Evolutionary conservation across 1,140 invertebrate genomes (phyloP), one percentile per base, ranked within the genome.

Genomic region (Tetragonula clypearis): DNA sequence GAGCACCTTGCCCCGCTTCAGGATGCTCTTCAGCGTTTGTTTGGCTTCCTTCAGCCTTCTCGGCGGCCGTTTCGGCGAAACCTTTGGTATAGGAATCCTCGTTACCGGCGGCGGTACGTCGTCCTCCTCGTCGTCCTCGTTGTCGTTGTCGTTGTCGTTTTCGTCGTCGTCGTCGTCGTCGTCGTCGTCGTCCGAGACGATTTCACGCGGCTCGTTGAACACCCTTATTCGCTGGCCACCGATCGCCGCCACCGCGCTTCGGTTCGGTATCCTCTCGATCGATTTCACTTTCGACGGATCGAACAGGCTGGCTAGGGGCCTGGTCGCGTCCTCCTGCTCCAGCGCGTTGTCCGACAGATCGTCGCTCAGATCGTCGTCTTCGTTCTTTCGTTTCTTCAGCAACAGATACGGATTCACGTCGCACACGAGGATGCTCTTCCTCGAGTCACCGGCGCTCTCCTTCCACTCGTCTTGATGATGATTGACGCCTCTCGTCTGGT

Each of bases 371-470:
- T 94, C 94, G 69, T 94, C 95, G 69, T 94, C 95, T 81, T 94
- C 93, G 82, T 93, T 93, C 58, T 87, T 91, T 19, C 93, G 90
- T 66, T 93, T 93, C 85, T 96, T 96, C 77, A 98, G 96, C 84
- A 98, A 94, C 75, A 98, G 97, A 90, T 98, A 98, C 11, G 98
- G 97, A 94, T 98, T 98, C 21, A 98, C 97, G 91, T 98, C 96
- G 93, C 97, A 98, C 90, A 98, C 97, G 23, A 98, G 94, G 84
- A 98, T 98, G 30, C 97, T 98, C 73, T 96, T 96, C 53, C 96
- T 26, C 92, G 95, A 90, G 89, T 95, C 91, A 23, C 58, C 15
- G 23, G 53, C 56, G 53, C 19, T 86, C 17, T 88, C 81, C 26
- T 79, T 77, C 83, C 88, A 78, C 0, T 90, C 82, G 15, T 86